Percentiles rank a stretch among this genome's conserved stretches.
These are phyloP conservation scores for Antigone vipio DNA, from an alignment of 2,113 vertebrate species.

Conservation along the genomic window DNA sequence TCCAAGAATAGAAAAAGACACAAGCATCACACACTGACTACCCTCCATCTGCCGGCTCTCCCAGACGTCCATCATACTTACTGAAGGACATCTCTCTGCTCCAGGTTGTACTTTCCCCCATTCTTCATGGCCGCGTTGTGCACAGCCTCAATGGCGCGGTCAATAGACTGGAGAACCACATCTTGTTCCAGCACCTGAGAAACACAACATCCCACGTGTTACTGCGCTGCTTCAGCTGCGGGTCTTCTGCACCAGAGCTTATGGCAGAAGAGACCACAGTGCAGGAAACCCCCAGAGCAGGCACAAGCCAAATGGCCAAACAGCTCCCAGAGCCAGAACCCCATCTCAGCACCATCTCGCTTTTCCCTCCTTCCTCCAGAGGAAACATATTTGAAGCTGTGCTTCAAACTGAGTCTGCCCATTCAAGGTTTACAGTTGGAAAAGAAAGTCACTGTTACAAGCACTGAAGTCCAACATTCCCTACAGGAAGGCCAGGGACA, in stretches of 20 bases:
- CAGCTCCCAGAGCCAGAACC: background rate
- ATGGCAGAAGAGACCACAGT: background rate
- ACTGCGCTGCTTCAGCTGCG: background rate
- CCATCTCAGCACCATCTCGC: background rate
- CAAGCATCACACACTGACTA: background rate
- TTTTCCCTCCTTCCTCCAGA: background rate
- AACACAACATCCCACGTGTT: background rate
- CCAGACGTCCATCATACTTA: slow-evolving; percentile 65
- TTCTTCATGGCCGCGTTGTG: slow-evolving; percentile 96
- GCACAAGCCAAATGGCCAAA: background rate
- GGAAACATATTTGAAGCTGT: background rate
- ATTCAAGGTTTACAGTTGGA: background rate
- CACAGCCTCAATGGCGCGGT: slow-evolving; percentile 95
- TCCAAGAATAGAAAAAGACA: background rate
- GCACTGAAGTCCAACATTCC: background rate
- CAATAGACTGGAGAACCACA: slow-evolving; percentile 94
- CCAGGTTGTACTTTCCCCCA: slow-evolving; percentile 96
- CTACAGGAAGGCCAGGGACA: background rate
- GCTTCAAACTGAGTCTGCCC: background rate
- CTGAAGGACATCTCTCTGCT: slow-evolving; percentile 96
- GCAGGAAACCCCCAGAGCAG: background rate
- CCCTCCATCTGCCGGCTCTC: background rate
- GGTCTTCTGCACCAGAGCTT: background rate
- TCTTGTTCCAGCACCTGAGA: slow-evolving; percentile 91
- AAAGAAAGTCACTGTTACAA: background rate